These are phyloP conservation scores for Xestia ashworthii DNA, from an alignment of 2,888 invertebrate species.

Conservation along the genomic window DNA sequence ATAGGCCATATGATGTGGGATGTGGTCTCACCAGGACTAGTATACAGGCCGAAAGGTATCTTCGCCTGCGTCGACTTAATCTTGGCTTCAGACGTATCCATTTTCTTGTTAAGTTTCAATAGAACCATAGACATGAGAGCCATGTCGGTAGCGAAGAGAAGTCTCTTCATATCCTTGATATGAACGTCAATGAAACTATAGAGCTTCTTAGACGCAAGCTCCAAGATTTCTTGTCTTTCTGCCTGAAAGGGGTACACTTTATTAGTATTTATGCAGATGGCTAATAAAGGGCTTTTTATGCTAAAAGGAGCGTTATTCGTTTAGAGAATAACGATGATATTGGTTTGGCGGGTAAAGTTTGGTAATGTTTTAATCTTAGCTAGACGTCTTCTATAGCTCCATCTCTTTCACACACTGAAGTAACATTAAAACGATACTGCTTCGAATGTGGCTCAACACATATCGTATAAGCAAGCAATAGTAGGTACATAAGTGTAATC, in stretches of 20 bases:
- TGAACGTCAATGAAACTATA: conserved; percentile 82
- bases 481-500: too few species aligned
- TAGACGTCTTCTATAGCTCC: too few species aligned
- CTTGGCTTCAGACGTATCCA: conserved; percentile 87
- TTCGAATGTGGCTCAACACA: too few species aligned
- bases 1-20: too few species aligned
- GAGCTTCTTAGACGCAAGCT: conserved; percentile 77
- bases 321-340: too few species aligned
- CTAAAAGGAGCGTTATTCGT: too few species aligned
- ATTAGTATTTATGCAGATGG: background rate
- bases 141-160: conserved; percentile 85
- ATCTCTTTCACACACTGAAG: too few species aligned
- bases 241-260: conserved; percentile 68
- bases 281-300: too few species aligned
- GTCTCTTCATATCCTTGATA: conserved; percentile 84
- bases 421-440: too few species aligned
- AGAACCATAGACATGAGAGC: conserved; percentile 88
- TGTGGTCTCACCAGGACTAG: conserved; percentile 81
- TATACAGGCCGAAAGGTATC: conserved; percentile 87
- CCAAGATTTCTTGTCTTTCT: conserved; percentile 82
- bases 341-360: too few species aligned
- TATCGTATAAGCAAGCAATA: too few species aligned
- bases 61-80: conserved; percentile 86
- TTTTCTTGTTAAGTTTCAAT: conserved; percentile 86
- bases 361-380: too few species aligned